Percentiles rank a stretch among this genome's conserved stretches.
These are phyloP conservation scores for Tinea trinotella DNA, from an alignment of 2,888 invertebrate genomes.

Conservation along the genomic window DNA sequence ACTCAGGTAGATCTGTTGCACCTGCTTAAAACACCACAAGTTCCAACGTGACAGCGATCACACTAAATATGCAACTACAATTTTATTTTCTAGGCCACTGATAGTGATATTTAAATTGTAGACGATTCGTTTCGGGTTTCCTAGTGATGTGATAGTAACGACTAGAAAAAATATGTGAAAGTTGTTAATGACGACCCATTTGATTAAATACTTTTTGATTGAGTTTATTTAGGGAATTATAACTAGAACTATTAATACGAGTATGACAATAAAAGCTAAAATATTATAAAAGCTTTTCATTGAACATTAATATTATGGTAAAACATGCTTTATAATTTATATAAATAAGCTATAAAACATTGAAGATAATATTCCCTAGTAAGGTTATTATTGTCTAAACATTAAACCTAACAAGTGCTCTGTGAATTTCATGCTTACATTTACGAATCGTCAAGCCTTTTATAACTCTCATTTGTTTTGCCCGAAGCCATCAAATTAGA, in stretches of 20 bases:
- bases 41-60: not conserved
- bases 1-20: not conserved
- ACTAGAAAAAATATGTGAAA: not conserved
- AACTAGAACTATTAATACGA: no score
- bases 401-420: not conserved
- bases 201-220: not conserved
- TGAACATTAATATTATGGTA: no score
- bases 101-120: not conserved
- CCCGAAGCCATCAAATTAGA: conserved; percentile 63
- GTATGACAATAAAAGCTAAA: no score
- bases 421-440: conserved; percentile 25
- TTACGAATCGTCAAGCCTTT: conserved; percentile 31
- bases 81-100: not conserved
- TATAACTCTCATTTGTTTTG: conserved; percentile 54
- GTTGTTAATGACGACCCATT: not conserved
- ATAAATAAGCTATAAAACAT: not conserved
- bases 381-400: not conserved
- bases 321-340: no score
- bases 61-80: not conserved
- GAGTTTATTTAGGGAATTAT: no score
- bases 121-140: not conserved
- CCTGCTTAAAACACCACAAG: conserved; percentile 23
- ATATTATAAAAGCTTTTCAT: no score
- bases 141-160: not conserved
- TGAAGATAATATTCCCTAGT: not conserved